Evolutionary conservation across 2,113 vertebrate species (phyloP).

Genomic region (Rhegmatorhina hoffmannsi): DNA sequence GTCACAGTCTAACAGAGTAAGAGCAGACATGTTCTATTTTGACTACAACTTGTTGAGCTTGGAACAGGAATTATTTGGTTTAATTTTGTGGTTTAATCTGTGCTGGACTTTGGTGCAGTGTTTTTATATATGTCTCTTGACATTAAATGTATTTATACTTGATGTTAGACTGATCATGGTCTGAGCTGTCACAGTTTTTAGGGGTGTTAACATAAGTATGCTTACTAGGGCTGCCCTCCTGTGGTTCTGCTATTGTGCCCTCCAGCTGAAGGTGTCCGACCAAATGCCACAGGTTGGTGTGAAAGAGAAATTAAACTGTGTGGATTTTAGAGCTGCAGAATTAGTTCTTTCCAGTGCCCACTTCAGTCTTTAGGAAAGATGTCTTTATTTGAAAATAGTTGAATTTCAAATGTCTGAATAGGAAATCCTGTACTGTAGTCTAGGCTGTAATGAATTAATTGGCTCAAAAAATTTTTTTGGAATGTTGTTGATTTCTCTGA

Average conservation of each 20-base stretch:
- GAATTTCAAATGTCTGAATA: background rate
- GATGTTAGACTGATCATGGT: background rate
- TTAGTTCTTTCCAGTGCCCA: background rate
- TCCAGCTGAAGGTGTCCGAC: background rate
- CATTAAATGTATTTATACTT: background rate
- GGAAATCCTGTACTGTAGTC: background rate
- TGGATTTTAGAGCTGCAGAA: background rate
- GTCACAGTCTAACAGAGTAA: background rate
- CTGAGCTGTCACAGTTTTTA: background rate
- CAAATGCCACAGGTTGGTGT: background rate
- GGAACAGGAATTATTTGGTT: background rate
- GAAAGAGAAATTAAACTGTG: background rate
- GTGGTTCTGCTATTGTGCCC: background rate
- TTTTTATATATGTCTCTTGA: background rate
- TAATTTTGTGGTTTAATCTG: background rate
- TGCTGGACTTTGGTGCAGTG: background rate
- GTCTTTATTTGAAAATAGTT: background rate
- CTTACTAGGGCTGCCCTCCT: background rate
- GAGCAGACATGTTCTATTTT: background rate
- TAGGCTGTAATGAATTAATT: background rate
- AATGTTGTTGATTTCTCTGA: background rate
- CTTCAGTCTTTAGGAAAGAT: background rate
- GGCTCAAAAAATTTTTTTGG: fast-evolving
- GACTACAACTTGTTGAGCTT: background rate
- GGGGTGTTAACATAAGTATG: background rate